A percentile compares a stretch with the other conserved stretches of the same genome.
Conservation (phyloP, 2,888 invertebrate genomes). For the Eupelmus urozonus region DNA sequence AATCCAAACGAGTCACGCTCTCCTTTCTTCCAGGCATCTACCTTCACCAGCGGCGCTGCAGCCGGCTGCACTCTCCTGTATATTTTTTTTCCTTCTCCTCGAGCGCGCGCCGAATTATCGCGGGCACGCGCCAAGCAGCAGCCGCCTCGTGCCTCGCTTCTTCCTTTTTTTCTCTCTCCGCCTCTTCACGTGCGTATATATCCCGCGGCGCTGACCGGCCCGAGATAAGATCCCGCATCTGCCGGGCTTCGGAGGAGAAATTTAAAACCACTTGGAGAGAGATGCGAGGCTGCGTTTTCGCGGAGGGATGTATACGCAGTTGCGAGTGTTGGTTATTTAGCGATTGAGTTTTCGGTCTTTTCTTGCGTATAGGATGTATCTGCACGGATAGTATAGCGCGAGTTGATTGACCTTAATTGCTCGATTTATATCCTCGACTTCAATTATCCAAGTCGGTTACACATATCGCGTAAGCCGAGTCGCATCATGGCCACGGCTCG, state of each 20-base stretch:
- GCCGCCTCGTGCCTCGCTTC: constrained; percentile 28
- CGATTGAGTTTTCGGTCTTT: too few species aligned
- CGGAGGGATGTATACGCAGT: not conserved
- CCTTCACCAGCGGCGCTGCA: not conserved
- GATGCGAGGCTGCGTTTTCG: too few species aligned
- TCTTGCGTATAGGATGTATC: too few species aligned
- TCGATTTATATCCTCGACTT: too few species aligned
- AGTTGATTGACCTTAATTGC: not conserved
- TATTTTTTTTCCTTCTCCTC: constrained; percentile 42
- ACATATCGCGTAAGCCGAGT: too few species aligned
- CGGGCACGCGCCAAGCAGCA: constrained; percentile 46
- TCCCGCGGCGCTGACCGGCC: not conserved
- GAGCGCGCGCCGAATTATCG: constrained; percentile 34
- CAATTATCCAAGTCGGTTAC: too few species aligned
- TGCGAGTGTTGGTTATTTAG: too few species aligned
- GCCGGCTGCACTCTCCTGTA: constrained; percentile 55
- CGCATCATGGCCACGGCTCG: too few species aligned
- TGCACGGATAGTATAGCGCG: too few species aligned
- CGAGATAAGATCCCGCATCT: constrained; percentile 53
- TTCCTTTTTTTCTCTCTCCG: constrained; percentile 24
- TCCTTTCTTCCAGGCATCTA: constrained; percentile 1
- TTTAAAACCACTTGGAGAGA: constrained; percentile 33
- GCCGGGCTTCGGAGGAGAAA: constrained; percentile 23
- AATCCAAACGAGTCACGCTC: constrained; percentile 34
- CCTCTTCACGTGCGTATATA: too few species aligned